Evolutionary conservation across 2,888 invertebrate species (phyloP).

Genomic region (Catocala sponsa): DNA sequence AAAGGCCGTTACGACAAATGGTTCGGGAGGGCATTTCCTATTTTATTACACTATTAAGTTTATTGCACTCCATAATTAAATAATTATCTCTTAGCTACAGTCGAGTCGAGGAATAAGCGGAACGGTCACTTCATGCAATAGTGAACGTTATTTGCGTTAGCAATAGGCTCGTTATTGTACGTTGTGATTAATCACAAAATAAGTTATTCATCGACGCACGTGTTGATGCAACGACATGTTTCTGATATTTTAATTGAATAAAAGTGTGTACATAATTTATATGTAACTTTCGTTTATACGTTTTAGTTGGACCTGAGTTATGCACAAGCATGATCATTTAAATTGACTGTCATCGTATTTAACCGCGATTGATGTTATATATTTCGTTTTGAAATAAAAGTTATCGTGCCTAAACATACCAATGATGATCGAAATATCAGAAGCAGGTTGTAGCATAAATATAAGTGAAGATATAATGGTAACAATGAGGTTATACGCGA

Average conservation of each 20-base stretch:
- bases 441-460: slow-evolving; percentile 64
- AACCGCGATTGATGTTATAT: slow-evolving; percentile 9
- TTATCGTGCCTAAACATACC: slow-evolving; percentile 45
- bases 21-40: slow-evolving; percentile 83
- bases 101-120: slow-evolving; percentile 47
- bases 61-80: slow-evolving; percentile 80
- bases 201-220: slow-evolving; percentile 42
- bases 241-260: slow-evolving; percentile 54
- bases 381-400: slow-evolving; percentile 13
- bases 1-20: slow-evolving; percentile 67
- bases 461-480: slow-evolving; percentile 58
- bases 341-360: slow-evolving; percentile 8
- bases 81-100: slow-evolving; percentile 61
- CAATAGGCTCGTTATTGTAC: slow-evolving; percentile 34
- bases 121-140: slow-evolving; percentile 28
- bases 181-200: slow-evolving; percentile 32
- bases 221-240: slow-evolving; percentile 64
- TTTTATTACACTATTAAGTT: slow-evolving; percentile 82
- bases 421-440: slow-evolving; percentile 54
- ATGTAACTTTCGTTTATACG: slow-evolving; percentile 40
- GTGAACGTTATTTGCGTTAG: slow-evolving; percentile 27
- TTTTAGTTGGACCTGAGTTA: slow-evolving; percentile 25
- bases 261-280: slow-evolving; percentile 41
- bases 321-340: slow-evolving; percentile 10
- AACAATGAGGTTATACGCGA: slow-evolving; percentile 58